Base-by-base conservation (phyloP, 2,113 vertebrate species). In the Chloropsis hardwickii region DNA sequence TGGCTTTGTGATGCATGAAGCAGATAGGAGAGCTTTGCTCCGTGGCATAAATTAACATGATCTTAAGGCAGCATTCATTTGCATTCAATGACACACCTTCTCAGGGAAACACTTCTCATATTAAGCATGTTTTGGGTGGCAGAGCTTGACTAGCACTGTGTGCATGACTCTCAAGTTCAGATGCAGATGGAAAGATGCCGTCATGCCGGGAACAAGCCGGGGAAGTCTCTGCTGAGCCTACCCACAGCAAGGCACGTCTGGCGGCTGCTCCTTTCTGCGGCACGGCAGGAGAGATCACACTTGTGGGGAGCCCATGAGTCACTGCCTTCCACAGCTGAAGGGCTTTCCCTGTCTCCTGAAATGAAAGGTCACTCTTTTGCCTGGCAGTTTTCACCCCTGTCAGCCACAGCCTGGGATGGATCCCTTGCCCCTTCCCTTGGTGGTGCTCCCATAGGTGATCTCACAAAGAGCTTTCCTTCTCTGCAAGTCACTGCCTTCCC, bases 191-290 rank as follows among this genome's bases (percentile, higher is more conserved):
- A 13, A 78, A 72, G 80, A 91, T 18, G 91, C 54, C 0, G 29
- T 90, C 71, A 77, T 54, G 18, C 90, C 54, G 20, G 73, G 73
- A 78, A 40, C 0, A 2, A 79, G 78, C 35, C 0, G 42, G 80
- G 83, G 48, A 92, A 61, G 80, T 57, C 14, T 0, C 64, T 0
- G 6, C 51, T 18, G 86, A 92, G 94, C 69, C 80, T 93, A 2
- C 88, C 94, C 88, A 64, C 86, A 88, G 88, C 6, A n/a, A 92
- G 60, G 83, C 65, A 4, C 1, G 31, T 92, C 92, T 95, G 40
- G 86, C 8, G 3, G 72, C 92, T 96, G 95, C 91, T 96, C 88
- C 76, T 67, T 95, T 91, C 86, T 81, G 62, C 39, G 20, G 50
- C 11, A 0, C 80, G 3, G 18, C 50, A 70, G 54, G 82, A 86